phyloP scores from a whole-genome alignment of 1,140 invertebrate species.

The Heliothis subflexa region DNA sequence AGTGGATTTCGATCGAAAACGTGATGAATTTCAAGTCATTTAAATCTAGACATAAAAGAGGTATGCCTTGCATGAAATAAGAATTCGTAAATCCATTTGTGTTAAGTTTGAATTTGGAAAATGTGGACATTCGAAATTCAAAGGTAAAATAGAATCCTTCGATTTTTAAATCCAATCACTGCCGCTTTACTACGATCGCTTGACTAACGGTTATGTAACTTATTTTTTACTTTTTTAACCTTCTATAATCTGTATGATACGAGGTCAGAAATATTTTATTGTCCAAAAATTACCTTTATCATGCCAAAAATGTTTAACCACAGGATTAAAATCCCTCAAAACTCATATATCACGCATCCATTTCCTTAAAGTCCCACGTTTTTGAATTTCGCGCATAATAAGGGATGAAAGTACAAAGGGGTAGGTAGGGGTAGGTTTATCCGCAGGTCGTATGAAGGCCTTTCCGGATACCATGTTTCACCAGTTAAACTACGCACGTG shows the following conservation, averaged over 20 bases:
- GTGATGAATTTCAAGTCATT: neutral
- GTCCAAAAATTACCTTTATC: too few species aligned
- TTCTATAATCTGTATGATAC: too few species aligned
- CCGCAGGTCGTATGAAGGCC: conserved; percentile 57
- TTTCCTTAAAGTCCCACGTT: conserved; percentile 30
- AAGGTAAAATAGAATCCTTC: too few species aligned
- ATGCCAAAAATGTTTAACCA: conserved; percentile 12
- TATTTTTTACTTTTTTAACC: too few species aligned
- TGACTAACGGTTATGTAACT: too few species aligned
- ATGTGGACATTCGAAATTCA: too few species aligned
- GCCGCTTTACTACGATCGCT: too few species aligned
- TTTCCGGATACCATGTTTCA: conserved; percentile 67
- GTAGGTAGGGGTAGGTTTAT: conserved; percentile 50
- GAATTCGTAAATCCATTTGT: too few species aligned
- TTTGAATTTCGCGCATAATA: conserved; percentile 60
- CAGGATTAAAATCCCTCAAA: conserved; percentile 16
- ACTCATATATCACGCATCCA: conserved; percentile 32
- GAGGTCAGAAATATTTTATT: too few species aligned
- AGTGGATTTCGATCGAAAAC: neutral
- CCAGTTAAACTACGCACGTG: conserved; percentile 61
- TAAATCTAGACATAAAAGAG: neutral
- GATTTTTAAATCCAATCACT: too few species aligned
- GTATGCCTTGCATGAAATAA: too few species aligned
- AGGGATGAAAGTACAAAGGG: conserved; percentile 45
- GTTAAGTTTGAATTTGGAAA: too few species aligned